phyloP scores from a whole-genome alignment of 1,140 invertebrate genomes.

The Lordiphosa collinella region DNA sequence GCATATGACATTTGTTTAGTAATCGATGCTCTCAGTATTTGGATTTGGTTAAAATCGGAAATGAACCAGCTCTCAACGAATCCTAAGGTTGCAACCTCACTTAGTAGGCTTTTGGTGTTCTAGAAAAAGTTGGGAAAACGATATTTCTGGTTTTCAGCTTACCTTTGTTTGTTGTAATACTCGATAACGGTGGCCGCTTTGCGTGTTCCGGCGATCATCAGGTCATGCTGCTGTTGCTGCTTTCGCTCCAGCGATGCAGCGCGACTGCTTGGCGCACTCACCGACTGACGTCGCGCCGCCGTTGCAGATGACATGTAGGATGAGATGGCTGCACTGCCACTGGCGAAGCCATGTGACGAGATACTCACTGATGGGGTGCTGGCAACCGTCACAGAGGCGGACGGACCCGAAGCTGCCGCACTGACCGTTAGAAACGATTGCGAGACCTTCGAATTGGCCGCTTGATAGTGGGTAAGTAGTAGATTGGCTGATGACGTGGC shows the following conservation, averaged over 20 bases:
- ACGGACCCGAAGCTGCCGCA: slow-evolving; percentile 11
- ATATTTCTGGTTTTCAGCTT: background rate
- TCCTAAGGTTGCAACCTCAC: too few species aligned
- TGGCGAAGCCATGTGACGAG: slow-evolving; percentile 60
- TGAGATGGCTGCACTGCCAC: slow-evolving; percentile 54
- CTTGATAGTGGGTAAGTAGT: slow-evolving; percentile 46
- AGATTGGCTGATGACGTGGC: slow-evolving; percentile 32
- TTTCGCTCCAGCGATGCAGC: slow-evolving; percentile 68
- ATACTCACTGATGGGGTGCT: slow-evolving; percentile 60
- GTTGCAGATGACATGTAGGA: slow-evolving; percentile 59
- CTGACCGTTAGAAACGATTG: slow-evolving; percentile 33
- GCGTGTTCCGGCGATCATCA: slow-evolving; percentile 22
- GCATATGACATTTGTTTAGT: too few species aligned
- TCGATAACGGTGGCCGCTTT: slow-evolving; percentile 51
- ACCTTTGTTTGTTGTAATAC: slow-evolving; percentile 67
- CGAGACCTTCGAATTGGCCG: slow-evolving; percentile 33
- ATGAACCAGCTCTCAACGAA: too few species aligned
- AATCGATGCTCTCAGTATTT: too few species aligned
- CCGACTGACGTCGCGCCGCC: slow-evolving; percentile 56
- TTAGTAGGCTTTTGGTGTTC: too few species aligned
- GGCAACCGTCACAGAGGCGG: slow-evolving; percentile 34
- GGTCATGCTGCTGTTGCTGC: slow-evolving; percentile 42
- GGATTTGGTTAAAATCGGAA: too few species aligned
- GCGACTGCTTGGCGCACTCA: slow-evolving; percentile 67
- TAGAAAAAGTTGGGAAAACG: too few species aligned